Percentiles rank a stretch among this genome's conserved stretches.
These are phyloP conservation scores for Drosophila watanabei DNA, from an alignment of 1,140 invertebrate species.

Conservation along the genomic window DNA sequence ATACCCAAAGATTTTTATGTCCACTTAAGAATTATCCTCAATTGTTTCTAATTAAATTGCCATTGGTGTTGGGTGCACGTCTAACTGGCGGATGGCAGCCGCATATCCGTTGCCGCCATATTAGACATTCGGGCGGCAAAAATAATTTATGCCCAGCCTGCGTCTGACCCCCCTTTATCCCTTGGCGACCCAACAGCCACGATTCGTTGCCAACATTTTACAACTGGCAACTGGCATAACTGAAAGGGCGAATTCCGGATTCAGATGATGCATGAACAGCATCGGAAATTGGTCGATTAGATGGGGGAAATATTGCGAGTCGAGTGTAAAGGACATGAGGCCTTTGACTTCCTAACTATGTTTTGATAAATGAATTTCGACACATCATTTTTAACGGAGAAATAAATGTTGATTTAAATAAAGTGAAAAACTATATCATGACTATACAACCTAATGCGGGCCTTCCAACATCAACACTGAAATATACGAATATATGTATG, in stretches of 20 bases:
- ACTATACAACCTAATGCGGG: no score
- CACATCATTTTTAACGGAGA: neutral
- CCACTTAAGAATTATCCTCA: neutral
- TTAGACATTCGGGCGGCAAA: slow-evolving; percentile 66
- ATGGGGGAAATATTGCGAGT: slow-evolving; percentile 15
- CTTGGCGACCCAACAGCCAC: neutral
- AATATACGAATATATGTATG: neutral
- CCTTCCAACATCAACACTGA: no score
- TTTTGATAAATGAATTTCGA: slow-evolving; percentile 11
- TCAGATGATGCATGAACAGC: slow-evolving; percentile 29
- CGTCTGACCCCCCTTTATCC: slow-evolving; percentile 12
- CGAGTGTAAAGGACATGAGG: slow-evolving; percentile 13
- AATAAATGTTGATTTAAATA: neutral
- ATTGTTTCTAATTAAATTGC: neutral
- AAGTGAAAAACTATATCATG: neutral
- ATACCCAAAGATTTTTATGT: neutral
- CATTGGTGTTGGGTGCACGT: slow-evolving; percentile 9
- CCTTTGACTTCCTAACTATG: neutral
- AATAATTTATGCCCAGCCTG: slow-evolving; percentile 71
- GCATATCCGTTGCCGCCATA: slow-evolving; percentile 71
- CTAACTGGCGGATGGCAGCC: slow-evolving; percentile 37
- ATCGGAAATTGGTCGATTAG: slow-evolving; percentile 53
- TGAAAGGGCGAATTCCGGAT: slow-evolving; percentile 21
- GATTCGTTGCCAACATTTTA: slow-evolving; percentile 6
- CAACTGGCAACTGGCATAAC: slow-evolving; percentile 18